Percentiles rank a stretch among this genome's conserved stretches.
Conservation (phyloP, 1,140 invertebrate species). For the Vanessa atalanta region DNA sequence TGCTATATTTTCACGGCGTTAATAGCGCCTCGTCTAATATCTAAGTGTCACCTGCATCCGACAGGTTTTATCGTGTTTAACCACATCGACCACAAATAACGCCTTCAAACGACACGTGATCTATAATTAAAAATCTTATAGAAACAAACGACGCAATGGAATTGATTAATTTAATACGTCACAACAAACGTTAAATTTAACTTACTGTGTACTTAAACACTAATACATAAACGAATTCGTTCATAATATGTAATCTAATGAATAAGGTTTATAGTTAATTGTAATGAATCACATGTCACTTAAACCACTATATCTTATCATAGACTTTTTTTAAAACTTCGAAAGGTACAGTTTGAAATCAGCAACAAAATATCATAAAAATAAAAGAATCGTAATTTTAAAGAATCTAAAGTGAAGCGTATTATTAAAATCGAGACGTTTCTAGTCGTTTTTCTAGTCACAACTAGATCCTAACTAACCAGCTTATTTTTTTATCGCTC, state of each 20-base stretch:
- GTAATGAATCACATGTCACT: no score
- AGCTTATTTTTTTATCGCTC: slow-evolving; percentile 72
- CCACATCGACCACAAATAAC: slow-evolving; percentile 66
- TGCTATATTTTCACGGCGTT: slow-evolving; percentile 54
- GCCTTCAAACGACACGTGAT: slow-evolving; percentile 47
- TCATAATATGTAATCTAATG: no score
- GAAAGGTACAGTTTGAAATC: no score
- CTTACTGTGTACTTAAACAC: no score
- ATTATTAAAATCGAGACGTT: slow-evolving; percentile 9
- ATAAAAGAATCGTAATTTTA: not conserved
- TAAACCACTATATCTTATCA: no score
- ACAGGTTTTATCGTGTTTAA: slow-evolving; percentile 64
- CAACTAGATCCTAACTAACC: slow-evolving; percentile 70
- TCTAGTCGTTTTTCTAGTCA: slow-evolving; percentile 47
- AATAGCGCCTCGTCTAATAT: slow-evolving; percentile 58
- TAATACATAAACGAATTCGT: no score
- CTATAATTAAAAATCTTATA: slow-evolving; percentile 50
- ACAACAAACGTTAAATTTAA: no score
- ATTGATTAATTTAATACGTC: no score
- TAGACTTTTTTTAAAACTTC: no score
- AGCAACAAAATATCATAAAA: not conserved
- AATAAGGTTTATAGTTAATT: no score
- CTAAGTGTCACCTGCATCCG: slow-evolving; percentile 65
- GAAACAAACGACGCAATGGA: not conserved
- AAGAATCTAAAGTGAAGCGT: not conserved